Evolutionary conservation across 2,113 vertebrate species (phyloP).

Genomic region (Neogale vison): DNA sequence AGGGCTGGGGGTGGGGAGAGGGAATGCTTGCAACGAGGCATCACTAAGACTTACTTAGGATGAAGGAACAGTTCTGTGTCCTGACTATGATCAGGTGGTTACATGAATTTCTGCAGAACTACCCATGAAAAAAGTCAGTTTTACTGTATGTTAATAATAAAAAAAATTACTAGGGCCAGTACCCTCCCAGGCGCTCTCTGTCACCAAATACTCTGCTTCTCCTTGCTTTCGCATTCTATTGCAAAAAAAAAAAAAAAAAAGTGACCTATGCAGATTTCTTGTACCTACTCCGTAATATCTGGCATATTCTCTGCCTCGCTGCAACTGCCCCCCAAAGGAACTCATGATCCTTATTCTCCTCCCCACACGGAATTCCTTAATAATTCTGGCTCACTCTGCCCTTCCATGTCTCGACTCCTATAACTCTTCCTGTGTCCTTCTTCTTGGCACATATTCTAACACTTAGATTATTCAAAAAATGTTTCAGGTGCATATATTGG

Average conservation of each 20-base stretch:
- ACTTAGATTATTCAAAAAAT: conserved; percentile 61
- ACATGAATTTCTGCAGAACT: background rate
- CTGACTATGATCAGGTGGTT: background rate
- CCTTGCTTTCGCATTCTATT: background rate
- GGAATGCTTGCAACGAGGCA: background rate
- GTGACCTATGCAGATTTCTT: background rate
- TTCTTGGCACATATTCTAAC: conserved; percentile 58
- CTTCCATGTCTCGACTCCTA: background rate
- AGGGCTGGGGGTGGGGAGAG: background rate
- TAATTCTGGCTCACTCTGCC: background rate
- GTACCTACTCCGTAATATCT: background rate
- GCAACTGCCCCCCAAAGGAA: background rate
- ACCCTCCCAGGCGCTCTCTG: background rate
- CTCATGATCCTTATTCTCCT: background rate
- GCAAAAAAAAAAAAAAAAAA: too few relatives aligned
- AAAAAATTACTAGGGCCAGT: background rate
- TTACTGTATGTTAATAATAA: background rate
- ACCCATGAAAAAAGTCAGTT: background rate
- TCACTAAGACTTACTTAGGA: background rate
- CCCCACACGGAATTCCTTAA: too few relatives aligned
- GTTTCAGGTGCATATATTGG: conserved; percentile 70
- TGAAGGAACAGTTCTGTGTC: background rate
- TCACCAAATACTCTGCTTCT: background rate
- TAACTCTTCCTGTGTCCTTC: conserved; percentile 12
- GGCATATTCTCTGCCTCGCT: background rate